These are phyloP conservation scores for fruit fly (Drosophila melanogaster) DNA, from an alignment of 1,140 invertebrate genomes.

Conservation along the genomic window Release_6_plus_ISO1_MT NC_004354.4:1404001-1404500, in stretches of 20 bases:
- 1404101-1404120: not conserved
- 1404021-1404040: constrained; percentile 11
- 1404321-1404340: too few relatives aligned
- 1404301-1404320: constrained; percentile 5
- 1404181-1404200: constrained; percentile 38
- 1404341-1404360: constrained; percentile 33
- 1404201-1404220: constrained; percentile 69
- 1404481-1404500: constrained; percentile 37
- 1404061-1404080: constrained; percentile 53
- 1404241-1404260: constrained; percentile 1
- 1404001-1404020: constrained; percentile 30
- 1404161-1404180: constrained; percentile 26
- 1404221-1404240: constrained; percentile 7
- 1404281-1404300: constrained; percentile 66
- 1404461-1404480: constrained; percentile 46
- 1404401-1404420: constrained; percentile 8
- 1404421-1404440: constrained; percentile 35
- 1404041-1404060: constrained; percentile 66
- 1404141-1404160: not conserved
- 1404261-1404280: constrained; percentile 69
- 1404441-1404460: constrained; percentile 54
- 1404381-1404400: constrained; percentile 47
- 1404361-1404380: constrained; percentile 23
- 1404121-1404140: not conserved
- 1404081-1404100: constrained; percentile 41